phyloP scores from a whole-genome alignment of 1,140 invertebrate genomes.

The Philotrypesis tridentata region DNA sequence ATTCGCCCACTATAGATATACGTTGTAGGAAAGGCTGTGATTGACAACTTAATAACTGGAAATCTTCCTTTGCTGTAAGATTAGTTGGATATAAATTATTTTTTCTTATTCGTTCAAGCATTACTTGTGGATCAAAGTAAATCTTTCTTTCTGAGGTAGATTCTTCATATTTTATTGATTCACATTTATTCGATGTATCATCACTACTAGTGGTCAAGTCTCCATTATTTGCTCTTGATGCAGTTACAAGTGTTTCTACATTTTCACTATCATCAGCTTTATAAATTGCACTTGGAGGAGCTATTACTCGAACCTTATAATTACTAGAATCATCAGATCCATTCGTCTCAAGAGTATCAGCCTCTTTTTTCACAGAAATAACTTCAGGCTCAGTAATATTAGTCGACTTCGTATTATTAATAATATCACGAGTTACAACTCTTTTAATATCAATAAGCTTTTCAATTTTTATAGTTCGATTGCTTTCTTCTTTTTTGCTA shows the following conservation, averaged over 20 bases:
- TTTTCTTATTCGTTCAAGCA: conserved; percentile 77
- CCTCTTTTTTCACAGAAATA: conserved; percentile 22
- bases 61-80: conserved; percentile 71
- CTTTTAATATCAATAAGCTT: conserved; percentile 55
- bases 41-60: conserved; percentile 79
- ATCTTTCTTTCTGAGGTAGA: conserved; percentile 58
- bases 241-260: conserved; percentile 57
- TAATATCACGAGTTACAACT: conserved; percentile 27
- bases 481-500: conserved; percentile 39
- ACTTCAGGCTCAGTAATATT: conserved; percentile 23
- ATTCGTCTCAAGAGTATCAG: conserved; percentile 32
- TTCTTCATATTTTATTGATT: conserved; percentile 39
- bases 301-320: conserved; percentile 52
- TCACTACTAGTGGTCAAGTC: conserved; percentile 43
- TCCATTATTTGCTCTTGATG: conserved; percentile 47
- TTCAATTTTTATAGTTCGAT: conserved; percentile 53
- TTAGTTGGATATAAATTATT: conserved; percentile 76
- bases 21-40: conserved; percentile 82
- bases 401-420: neutral
- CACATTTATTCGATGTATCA: conserved; percentile 36
- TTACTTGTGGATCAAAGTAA: conserved; percentile 76
- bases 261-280: conserved; percentile 65
- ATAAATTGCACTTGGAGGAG: conserved; percentile 59
- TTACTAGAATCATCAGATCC: conserved; percentile 35
- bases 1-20: conserved; percentile 83